Evolutionary conservation across 2,113 vertebrate species (phyloP), one percentile per base, ranked within the genome.

Genomic region (Potamarius usumacintae): DNA sequence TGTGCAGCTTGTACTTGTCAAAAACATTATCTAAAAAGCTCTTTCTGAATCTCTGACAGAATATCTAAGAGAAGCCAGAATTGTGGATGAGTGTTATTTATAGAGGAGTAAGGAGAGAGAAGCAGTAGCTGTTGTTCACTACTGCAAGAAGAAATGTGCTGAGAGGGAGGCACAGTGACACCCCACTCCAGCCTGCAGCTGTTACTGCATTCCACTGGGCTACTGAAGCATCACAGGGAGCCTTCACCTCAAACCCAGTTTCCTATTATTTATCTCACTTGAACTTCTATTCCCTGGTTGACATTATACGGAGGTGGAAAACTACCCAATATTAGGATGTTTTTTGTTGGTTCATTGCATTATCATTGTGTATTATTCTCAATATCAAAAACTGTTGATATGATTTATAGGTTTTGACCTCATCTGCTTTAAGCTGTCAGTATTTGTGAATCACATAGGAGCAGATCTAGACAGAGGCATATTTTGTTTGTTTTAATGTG

Each of bases 141-240:
- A 83, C 85, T 86, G 76, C 20, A 55, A 72, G 74, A 55, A 77
- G 89, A 82, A 89, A 90, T 87, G 86, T 90, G 88, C 80, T 84
- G 86, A 90, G 88, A 89, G 52, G 81, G 85, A 83, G 77, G 72
- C 53, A 22, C 67, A 71, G 67, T 71, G 81, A 89, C 86, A 89
- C 83, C 88, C 74, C 86, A 88, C 86, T 87, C 86, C 85, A 65
- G 55, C 25, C 83, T 86, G 86, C 72, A 89, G 86, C 84, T 83
- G 86, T 83, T 87, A 83, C 79, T 83, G 78, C 85, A 89, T 89
- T 89, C 90, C 90, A 83, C 71, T n/a, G 2, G 48, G 34, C 90
- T 63, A 83, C 86, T 42, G 2, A 87, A 58, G 12, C 69, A 60
- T 52, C 34, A 79, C 65, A 58, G 63, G 71, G 81, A 86, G 25